Percentiles rank a stretch among this genome's conserved stretches.
phyloP scores from a whole-genome alignment of 2,113 vertebrate genomes.

The Pteronura brasiliensis region DNA sequence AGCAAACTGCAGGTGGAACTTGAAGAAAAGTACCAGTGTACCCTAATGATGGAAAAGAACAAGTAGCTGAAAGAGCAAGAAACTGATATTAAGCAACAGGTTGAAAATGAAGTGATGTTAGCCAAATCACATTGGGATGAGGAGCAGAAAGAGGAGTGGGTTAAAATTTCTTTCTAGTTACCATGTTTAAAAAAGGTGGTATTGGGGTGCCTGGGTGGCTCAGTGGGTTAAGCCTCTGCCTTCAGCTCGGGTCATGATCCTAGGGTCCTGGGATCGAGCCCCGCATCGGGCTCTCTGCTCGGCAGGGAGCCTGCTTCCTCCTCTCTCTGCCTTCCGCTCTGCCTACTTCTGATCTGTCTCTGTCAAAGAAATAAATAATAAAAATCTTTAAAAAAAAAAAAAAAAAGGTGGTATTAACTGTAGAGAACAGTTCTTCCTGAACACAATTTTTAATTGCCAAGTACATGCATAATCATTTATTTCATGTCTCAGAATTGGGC shows the following conservation, averaged over 20 bases:
- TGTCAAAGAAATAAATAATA: no score
- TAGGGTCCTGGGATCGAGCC: no score
- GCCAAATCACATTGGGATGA: slow-evolving; percentile 83
- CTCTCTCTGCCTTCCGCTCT: no score
- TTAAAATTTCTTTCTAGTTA: slow-evolving; percentile 3
- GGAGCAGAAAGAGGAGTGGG: slow-evolving; percentile 84
- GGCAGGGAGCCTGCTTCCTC: no score
- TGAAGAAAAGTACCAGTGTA: slow-evolving; percentile 82
- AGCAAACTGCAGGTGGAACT: slow-evolving; percentile 84
- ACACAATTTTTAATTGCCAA: background rate
- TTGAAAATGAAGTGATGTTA: slow-evolving; percentile 80
- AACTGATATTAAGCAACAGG: slow-evolving; percentile 75
- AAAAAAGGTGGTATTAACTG: background rate
- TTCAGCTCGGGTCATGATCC: no score
- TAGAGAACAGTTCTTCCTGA: background rate
- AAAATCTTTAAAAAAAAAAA: no score
- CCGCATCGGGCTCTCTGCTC: no score
- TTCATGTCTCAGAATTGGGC: background rate
- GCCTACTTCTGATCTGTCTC: no score
- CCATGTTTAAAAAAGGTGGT: background rate
- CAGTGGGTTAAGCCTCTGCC: no score
- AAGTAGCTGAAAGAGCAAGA: slow-evolving; percentile 87
- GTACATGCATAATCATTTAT: background rate
- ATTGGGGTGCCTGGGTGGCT: no score
- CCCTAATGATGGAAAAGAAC: slow-evolving; percentile 79